These are phyloP conservation scores for Mormyrus hasselquistii DNA, from an alignment of 2,797 vertebrate genomes.

Conservation along the genomic window DNA sequence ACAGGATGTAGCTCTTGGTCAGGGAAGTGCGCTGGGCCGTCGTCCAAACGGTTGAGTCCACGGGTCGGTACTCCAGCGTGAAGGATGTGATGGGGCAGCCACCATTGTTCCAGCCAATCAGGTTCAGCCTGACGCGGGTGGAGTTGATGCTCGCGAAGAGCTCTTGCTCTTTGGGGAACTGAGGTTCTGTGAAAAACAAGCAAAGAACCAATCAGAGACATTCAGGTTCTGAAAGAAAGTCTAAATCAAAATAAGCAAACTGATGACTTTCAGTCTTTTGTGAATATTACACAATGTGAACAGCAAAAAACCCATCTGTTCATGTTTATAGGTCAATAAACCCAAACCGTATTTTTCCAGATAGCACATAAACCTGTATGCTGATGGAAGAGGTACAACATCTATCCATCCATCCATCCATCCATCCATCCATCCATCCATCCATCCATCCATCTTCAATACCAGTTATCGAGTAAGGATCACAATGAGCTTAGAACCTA, in stretches of 20 bases:
- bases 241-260: neutral
- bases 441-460: neutral
- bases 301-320: neutral
- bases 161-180: slow-evolving; percentile 97
- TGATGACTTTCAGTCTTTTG: neutral
- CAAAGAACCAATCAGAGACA: neutral
- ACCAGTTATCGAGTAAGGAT: neutral
- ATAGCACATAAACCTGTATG: neutral
- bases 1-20: slow-evolving; percentile 89
- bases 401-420: neutral
- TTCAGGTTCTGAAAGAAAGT: neutral
- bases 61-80: slow-evolving; percentile 87
- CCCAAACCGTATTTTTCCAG: neutral
- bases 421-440: neutral
- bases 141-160: slow-evolving; percentile 94
- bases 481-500: neutral
- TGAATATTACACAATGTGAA: neutral
- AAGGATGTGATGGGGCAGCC: slow-evolving; percentile 97
- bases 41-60: slow-evolving; percentile 85
- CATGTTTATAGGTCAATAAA: neutral
- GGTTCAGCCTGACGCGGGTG: slow-evolving; percentile 82
- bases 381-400: neutral
- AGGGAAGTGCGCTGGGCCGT: slow-evolving; percentile 87
- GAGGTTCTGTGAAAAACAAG: slow-evolving; percentile 71
- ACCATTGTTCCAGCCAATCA: slow-evolving; percentile 95